Conservation (phyloP, 2,113 vertebrate genomes). For the Dolichotis patagonum region DNA sequence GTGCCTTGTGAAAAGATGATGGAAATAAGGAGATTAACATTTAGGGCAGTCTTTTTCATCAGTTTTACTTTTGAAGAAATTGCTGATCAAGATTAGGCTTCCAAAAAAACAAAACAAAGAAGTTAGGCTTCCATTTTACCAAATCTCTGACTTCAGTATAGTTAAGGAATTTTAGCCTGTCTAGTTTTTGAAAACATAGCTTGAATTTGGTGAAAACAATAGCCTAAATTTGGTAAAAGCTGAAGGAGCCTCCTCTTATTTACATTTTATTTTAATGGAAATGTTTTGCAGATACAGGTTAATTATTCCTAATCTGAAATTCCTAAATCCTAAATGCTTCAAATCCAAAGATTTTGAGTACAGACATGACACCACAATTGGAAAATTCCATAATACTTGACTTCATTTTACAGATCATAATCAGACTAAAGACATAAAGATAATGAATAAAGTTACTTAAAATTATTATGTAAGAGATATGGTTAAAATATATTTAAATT, state of each 20-base stretch:
- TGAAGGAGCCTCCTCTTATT: background rate
- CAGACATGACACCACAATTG: background rate
- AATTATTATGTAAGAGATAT: background rate
- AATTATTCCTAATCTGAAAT: background rate
- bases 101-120: background rate
- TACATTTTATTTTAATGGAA: conserved; percentile 11
- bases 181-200: background rate
- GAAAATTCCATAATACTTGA: background rate
- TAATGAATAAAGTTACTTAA: background rate
- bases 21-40: background rate
- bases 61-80: background rate
- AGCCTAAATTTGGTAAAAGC: conserved; percentile 31
- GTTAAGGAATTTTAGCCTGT: background rate
- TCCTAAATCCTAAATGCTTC: background rate
- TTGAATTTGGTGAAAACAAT: conserved; percentile 17
- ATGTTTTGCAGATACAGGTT: background rate
- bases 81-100: background rate
- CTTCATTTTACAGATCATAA: background rate
- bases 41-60: background rate
- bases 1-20: background rate
- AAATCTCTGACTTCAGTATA: conserved; percentile 14
- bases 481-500: background rate
- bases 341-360: background rate
- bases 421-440: background rate
- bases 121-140: conserved; percentile 32